phyloP scores from a whole-genome alignment of 2,113 vertebrate species.

The Eretmochelys imbricata region DNA sequence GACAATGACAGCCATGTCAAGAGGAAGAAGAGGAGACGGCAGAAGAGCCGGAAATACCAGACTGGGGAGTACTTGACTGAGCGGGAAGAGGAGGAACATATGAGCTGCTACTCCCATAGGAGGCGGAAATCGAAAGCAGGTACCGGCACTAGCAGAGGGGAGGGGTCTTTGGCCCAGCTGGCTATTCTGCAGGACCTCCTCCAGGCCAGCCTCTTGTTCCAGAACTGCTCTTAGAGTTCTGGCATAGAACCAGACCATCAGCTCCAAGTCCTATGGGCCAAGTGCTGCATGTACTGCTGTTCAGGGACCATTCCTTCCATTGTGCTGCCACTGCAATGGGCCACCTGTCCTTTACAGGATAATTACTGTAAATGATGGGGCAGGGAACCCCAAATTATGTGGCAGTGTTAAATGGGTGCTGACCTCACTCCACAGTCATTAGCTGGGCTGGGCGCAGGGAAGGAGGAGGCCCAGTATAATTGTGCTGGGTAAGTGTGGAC shows the following conservation, averaged over 20 bases:
- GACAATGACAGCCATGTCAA: conserved; percentile 78
- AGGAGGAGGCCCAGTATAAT: neutral
- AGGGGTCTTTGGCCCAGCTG: neutral
- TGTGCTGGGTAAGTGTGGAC: neutral
- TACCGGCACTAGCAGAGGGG: neutral
- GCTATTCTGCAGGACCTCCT: neutral
- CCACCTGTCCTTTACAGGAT: neutral
- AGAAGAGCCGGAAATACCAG: conserved; percentile 94
- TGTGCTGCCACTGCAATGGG: neutral
- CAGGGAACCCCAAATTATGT: neutral
- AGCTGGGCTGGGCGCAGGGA: neutral
- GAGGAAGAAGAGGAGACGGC: conserved; percentile 90
- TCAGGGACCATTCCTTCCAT: neutral
- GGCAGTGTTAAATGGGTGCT: neutral
- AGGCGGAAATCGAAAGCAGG: conserved; percentile 80
- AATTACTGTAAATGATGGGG: neutral
- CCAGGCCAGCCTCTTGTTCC: neutral
- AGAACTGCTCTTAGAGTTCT: neutral
- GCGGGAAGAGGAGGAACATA: conserved; percentile 84
- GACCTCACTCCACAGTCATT: neutral
- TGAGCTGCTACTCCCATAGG: conserved; percentile 68
- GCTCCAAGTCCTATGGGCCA: neutral
- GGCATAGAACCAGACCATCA: neutral
- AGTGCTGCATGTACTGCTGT: neutral
- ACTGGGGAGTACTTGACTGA: conserved; percentile 93